Evolutionary conservation across 2,888 invertebrate genomes (phyloP).

Genomic region (Drosophila greeni): DNA sequence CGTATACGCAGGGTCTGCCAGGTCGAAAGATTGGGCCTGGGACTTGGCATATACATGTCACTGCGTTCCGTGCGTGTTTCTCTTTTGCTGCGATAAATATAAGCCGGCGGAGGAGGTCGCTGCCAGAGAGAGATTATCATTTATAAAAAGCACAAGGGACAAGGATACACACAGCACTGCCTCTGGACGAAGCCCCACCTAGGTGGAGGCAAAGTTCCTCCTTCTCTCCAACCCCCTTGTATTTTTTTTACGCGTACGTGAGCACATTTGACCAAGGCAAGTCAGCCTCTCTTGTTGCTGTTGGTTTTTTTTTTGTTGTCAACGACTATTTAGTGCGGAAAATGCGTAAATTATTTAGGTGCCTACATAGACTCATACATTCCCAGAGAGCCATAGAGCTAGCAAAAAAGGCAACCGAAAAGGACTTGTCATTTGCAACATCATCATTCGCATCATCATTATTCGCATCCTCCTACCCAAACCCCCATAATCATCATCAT

Average conservation of each 20-base stretch:
- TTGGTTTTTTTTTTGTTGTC: conserved; percentile 50
- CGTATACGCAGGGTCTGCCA: conserved; percentile 52
- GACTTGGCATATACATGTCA: conserved; percentile 29
- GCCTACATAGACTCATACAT: conserved; percentile 20
- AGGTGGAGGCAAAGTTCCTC: background rate
- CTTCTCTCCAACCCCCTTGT: conserved; percentile 25
- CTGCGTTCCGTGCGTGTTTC: conserved; percentile 34
- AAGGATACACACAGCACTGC: no score
- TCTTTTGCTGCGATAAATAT: conserved; percentile 53
- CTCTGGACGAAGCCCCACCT: conserved; percentile 47
- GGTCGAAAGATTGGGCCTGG: background rate
- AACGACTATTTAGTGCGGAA: conserved; percentile 67
- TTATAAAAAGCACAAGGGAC: conserved; percentile 56
- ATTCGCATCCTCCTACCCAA: no score
- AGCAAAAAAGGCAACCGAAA: conserved; percentile 20
- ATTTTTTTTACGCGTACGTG: conserved; percentile 61
- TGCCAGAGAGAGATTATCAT: conserved; percentile 48
- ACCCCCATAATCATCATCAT: conserved; percentile 17
- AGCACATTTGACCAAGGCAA: conserved; percentile 51
- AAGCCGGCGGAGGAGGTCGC: conserved; percentile 45
- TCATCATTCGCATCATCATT: conserved; percentile 15
- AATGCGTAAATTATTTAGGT: conserved; percentile 65
- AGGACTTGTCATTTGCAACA: conserved; percentile 20
- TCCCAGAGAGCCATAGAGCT: conserved; percentile 37
- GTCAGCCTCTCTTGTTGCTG: background rate